Evolutionary conservation across 2,797 vertebrate genomes (phyloP).

Genomic region (Sebastes diploproa): DNA sequence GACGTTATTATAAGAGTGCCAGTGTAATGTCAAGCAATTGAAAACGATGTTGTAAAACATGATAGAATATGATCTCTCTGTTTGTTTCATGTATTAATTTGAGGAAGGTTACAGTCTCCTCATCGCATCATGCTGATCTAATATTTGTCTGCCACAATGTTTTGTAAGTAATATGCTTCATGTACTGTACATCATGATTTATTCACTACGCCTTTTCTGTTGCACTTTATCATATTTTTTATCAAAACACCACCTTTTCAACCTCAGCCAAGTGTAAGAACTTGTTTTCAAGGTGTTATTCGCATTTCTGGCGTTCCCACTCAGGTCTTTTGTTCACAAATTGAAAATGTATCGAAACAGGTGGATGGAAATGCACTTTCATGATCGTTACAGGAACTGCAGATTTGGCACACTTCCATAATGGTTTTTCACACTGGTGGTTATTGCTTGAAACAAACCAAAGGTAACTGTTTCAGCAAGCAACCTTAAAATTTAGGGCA

Average conservation of each 20-base stretch:
- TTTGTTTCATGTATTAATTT: not conserved
- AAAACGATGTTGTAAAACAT: not conserved
- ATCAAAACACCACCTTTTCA: not conserved
- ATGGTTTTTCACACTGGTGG: not conserved
- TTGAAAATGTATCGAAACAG: not conserved
- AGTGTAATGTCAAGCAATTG: not conserved
- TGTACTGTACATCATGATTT: not conserved
- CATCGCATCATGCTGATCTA: not conserved
- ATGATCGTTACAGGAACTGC: not conserved
- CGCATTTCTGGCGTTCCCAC: not conserved
- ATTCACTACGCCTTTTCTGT: not conserved
- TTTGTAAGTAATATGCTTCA: not conserved
- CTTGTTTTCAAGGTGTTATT: not conserved
- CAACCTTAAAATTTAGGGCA: not conserved
- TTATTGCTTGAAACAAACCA: not conserved
- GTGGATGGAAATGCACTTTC: not conserved
- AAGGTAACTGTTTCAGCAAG: not conserved
- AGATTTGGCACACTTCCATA: not conserved
- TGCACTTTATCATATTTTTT: not conserved
- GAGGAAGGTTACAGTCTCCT: not conserved
- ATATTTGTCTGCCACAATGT: not conserved
- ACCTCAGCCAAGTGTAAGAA: not conserved
- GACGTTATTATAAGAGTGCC: no score
- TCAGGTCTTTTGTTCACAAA: not conserved
- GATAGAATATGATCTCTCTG: not conserved